Evolutionary conservation across 2,888 invertebrate species (phyloP).

Genomic region (Eupithecia subumbrata): DNA sequence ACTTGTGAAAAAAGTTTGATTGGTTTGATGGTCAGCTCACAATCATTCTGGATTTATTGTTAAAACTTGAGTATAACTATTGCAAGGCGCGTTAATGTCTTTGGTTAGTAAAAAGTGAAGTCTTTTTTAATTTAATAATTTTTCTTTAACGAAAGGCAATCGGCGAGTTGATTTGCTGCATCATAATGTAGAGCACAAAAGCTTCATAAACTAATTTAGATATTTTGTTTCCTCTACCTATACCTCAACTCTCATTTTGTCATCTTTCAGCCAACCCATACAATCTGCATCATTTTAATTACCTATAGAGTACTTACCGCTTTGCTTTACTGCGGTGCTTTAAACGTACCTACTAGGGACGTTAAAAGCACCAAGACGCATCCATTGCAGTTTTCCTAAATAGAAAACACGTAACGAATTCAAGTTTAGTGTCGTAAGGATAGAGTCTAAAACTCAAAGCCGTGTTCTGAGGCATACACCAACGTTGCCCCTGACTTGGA

Average conservation of each 20-base stretch:
- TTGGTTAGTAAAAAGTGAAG: background rate
- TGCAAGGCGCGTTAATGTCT: slow-evolving; percentile 23
- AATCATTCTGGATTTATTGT: background rate
- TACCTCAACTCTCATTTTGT: background rate
- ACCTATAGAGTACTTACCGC: background rate
- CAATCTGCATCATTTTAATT: background rate
- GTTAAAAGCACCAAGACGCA: slow-evolving; percentile 48
- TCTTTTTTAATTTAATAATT: background rate
- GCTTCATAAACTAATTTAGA: background rate
- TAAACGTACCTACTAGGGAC: too few relatives aligned
- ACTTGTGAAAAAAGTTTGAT: background rate
- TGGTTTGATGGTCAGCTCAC: background rate
- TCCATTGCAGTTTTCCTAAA: slow-evolving; percentile 55
- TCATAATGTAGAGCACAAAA: background rate
- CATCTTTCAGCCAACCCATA: background rate
- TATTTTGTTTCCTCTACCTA: background rate
- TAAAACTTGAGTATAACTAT: background rate
- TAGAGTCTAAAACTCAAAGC: slow-evolving; percentile 54
- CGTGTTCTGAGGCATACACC: slow-evolving; percentile 31
- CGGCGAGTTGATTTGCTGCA: background rate
- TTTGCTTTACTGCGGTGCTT: too few relatives aligned
- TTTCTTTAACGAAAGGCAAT: background rate
- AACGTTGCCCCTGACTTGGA: slow-evolving; percentile 19
- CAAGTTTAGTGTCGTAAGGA: slow-evolving; percentile 74
- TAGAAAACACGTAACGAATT: slow-evolving; percentile 76